Evolutionary conservation across 2,113 vertebrate species (phyloP).

Genomic region (Laterallus jamaicensis): DNA sequence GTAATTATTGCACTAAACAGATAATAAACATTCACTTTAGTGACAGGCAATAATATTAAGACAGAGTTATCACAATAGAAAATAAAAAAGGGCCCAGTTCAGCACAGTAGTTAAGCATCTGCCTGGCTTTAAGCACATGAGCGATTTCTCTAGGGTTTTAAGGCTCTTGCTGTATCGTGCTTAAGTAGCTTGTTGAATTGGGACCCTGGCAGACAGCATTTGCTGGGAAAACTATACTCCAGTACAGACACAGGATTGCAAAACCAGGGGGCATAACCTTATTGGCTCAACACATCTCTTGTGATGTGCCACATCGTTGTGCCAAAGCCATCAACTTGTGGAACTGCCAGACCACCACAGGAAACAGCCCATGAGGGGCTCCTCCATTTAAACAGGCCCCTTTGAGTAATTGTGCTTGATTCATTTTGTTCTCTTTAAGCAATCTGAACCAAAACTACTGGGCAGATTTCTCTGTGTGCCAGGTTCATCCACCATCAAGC

Average conservation of each 20-base stretch:
- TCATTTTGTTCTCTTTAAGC: not conserved
- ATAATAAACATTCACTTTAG: constrained; percentile 66
- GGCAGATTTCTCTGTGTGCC: constrained; percentile 31
- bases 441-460: constrained; percentile 10
- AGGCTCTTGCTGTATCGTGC: not conserved
- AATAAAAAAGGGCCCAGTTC: constrained; percentile 6
- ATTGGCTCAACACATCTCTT: not conserved
- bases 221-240: not conserved
- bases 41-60: constrained; percentile 62
- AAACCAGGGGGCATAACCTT: not conserved
- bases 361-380: not conserved
- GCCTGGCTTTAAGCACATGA: constrained; percentile 41
- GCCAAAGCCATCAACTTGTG: not conserved
- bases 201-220: not conserved
- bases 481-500: constrained; percentile 48
- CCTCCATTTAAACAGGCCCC: constrained; percentile 24
- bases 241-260: not conserved
- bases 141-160: not conserved
- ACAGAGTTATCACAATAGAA: constrained; percentile 70
- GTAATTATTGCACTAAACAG: constrained; percentile 50
- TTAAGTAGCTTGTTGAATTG: not conserved
- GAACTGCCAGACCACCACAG: not conserved
- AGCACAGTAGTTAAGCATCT: constrained; percentile 28
- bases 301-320: constrained; percentile 27
- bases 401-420: not conserved